phyloP scores from a whole-genome alignment of 2,113 vertebrate species.

The Mesembrinibis cayennensis region DNA sequence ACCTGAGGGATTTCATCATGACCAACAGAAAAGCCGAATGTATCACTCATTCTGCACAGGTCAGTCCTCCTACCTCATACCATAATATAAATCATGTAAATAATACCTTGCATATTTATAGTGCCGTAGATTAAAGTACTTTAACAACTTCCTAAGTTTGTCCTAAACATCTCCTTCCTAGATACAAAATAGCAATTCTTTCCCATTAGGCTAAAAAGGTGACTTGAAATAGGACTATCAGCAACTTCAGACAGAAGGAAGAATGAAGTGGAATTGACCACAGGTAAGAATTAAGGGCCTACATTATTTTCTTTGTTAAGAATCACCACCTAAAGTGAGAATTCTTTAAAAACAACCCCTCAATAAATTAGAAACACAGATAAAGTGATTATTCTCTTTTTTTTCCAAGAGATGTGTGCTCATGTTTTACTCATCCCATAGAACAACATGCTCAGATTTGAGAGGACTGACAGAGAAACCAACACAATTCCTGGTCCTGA shows the following conservation, averaged over 20 bases:
- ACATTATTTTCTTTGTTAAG: not conserved
- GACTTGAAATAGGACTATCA: not conserved
- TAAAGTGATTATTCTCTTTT: not conserved
- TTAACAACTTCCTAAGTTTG: not conserved
- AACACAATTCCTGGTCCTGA: not conserved
- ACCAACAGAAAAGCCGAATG: not conserved
- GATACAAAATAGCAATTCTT: not conserved
- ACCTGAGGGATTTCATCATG: not conserved
- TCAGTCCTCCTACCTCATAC: not conserved
- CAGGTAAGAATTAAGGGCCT: not conserved
- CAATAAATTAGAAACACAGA: not conserved
- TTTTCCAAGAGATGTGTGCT: not conserved
- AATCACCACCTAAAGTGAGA: not conserved
- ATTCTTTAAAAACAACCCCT: not conserved
- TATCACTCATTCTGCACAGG: not conserved
- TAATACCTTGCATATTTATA: not conserved
- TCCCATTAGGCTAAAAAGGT: not conserved
- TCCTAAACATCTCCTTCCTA: not conserved
- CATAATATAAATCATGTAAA: not conserved
- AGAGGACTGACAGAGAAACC: not conserved
- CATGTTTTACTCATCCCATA: not conserved
- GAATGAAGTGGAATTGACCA: not conserved
- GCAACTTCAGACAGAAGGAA: not conserved
- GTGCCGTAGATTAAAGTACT: not conserved
- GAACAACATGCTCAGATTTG: not conserved